phyloP scores from a whole-genome alignment of 35 echinoderm and acorn worm genomes.

The Lytechinus pictus region DNA sequence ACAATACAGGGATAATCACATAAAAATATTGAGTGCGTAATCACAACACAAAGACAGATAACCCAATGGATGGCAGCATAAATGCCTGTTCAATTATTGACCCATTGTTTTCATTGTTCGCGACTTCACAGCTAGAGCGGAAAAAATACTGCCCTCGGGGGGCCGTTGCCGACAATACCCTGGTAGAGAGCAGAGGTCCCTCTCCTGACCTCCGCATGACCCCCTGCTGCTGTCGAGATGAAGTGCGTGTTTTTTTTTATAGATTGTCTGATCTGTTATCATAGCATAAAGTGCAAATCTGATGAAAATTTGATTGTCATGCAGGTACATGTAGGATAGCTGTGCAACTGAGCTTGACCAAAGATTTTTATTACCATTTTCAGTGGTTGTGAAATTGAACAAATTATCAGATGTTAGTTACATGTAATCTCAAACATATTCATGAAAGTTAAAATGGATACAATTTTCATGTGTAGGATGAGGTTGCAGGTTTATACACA shows the following conservation, averaged over 20 bases:
- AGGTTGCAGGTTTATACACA: too few relatives aligned
- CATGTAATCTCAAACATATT: too few relatives aligned
- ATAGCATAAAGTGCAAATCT: not conserved
- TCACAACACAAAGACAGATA: not conserved
- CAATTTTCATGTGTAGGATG: too few relatives aligned
- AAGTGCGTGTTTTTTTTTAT: not conserved
- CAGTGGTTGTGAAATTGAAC: too few relatives aligned
- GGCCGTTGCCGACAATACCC: not conserved
- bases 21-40: constrained; percentile 33
- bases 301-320: not conserved
- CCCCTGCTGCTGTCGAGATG: not conserved
- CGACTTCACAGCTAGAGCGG: constrained; percentile 12
- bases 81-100: constrained; percentile 40
- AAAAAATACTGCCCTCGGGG: constrained; percentile 38
- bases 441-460: too few relatives aligned
- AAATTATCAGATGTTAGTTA: too few relatives aligned
- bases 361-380: not conserved
- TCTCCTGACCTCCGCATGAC: not conserved
- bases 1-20: not conserved
- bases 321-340: not conserved
- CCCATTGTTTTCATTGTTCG: constrained; percentile 38
- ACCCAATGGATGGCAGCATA: not conserved
- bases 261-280: not conserved
- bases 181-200: not conserved
- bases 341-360: not conserved